These are phyloP conservation scores for Dynastes tityus DNA, from an alignment of 2,888 invertebrate genomes.

Conservation along the genomic window DNA sequence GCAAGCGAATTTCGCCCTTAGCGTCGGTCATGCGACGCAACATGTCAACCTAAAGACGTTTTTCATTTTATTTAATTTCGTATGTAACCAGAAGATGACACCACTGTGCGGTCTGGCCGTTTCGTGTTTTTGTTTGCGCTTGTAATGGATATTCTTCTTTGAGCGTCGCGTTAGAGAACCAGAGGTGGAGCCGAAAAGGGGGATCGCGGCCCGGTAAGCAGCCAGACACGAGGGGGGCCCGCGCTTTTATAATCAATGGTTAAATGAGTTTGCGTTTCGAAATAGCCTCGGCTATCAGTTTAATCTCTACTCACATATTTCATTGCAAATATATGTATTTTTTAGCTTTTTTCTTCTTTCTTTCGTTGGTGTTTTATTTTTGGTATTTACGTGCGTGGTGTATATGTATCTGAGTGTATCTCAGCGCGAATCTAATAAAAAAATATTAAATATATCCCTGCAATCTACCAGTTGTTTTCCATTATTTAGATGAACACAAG, in stretches of 20 bases:
- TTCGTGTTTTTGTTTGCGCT: conserved; percentile 59
- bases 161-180: conserved; percentile 29
- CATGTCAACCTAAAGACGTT: conserved; percentile 65
- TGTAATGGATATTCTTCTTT: conserved; percentile 58
- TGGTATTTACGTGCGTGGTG: not conserved
- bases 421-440: not conserved
- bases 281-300: conserved; percentile 56
- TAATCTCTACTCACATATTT: conserved; percentile 59
- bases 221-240: conserved; percentile 50
- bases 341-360: conserved; percentile 52
- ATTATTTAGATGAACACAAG: no score
- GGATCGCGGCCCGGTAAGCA: conserved; percentile 2
- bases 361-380: conserved; percentile 49
- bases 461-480: no score
- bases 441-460: no score
- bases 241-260: conserved; percentile 57
- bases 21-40: conserved; percentile 60
- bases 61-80: conserved; percentile 67
- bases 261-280: conserved; percentile 59
- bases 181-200: conserved; percentile 1
- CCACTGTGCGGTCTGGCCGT: conserved; percentile 54
- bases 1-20: conserved; percentile 62
- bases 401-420: not conserved
- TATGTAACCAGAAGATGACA: conserved; percentile 65
- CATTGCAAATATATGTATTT: conserved; percentile 57